Evolutionary conservation across 35 echinoderm and acorn worm species (phyloP).

Genomic region (Acanthaster planci): DNA sequence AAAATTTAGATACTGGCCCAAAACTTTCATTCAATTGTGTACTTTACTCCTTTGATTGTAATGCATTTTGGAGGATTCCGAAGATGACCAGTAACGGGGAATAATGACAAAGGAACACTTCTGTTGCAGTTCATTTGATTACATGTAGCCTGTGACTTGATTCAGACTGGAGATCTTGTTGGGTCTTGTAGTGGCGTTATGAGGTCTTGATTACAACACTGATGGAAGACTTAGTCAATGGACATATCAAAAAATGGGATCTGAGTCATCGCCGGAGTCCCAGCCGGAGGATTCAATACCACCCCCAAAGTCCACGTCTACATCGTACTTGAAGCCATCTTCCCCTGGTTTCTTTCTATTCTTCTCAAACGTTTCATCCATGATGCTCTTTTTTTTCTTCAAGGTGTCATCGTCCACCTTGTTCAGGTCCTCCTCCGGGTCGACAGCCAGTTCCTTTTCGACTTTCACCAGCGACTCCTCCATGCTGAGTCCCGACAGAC

Average conservation of each 20-base stretch:
- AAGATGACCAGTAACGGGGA: too few relatives aligned
- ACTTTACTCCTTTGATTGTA: too few relatives aligned
- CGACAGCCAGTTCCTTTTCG: conserved; percentile 52
- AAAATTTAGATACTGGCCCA: too few relatives aligned
- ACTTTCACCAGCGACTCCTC: conserved; percentile 67
- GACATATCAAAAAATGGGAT: conserved; percentile 64
- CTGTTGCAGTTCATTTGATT: too few relatives aligned
- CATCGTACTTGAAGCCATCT: conserved; percentile 85
- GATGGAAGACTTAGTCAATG: too few relatives aligned
- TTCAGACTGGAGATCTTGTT: too few relatives aligned
- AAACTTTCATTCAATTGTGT: too few relatives aligned
- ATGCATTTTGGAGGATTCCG: too few relatives aligned
- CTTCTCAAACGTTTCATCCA: conserved; percentile 92
- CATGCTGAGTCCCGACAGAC: conserved; percentile 58
- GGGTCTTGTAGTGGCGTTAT: too few relatives aligned
- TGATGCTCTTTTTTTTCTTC: conserved; percentile 71
- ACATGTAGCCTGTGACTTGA: too few relatives aligned
- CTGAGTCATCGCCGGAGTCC: conserved; percentile 90
- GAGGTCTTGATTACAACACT: too few relatives aligned
- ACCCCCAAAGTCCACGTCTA: conserved; percentile 88
- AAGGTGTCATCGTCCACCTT: conserved; percentile 78
- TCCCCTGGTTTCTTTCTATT: conserved; percentile 85
- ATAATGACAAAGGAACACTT: too few relatives aligned
- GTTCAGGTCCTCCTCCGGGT: conserved; percentile 79
- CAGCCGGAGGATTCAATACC: conserved; percentile 89